Base-by-base conservation (phyloP, 2,888 invertebrate species). In the Sminthurinus aureus region DNA sequence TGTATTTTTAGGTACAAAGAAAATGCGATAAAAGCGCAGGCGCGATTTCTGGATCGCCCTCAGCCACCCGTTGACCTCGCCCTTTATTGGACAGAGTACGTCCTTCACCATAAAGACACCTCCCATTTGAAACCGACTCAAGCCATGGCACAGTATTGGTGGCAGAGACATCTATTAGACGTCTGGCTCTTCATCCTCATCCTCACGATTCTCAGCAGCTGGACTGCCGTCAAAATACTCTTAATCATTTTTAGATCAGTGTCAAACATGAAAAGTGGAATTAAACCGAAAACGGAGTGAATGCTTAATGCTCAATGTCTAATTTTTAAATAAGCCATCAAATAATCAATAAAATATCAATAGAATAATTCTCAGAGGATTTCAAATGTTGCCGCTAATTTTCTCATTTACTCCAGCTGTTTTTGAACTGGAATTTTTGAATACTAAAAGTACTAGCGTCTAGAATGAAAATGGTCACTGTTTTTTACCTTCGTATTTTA, bases 1-100 rank as follows among this genome's bases (percentile, higher is more conserved):
- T n/a, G n/a, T n/a, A n/a, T 67, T 67, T 67, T 0, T 20, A 67
- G 85, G 6, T 85, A 86, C 58, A 83, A 73, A 13, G 22, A 67
- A 20, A 67, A 67, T 67, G 67, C 67, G 20, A 67, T 3, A 67
- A 20, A 8, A 22, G 22, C 22, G 8, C 11, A 11, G 15, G 20
- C 4, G n/a, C n/a, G n/a, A 6, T 67, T 67, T 22, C 8, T 20
- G 22, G 67, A 67, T 67, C 18, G 67, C 11, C 67, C 67, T 11
- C n/a, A 20, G n/a, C 1, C 67, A 1, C 67, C 67, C n/a, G 1
- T 67, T 18, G 67, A 67, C 67, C 18, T 20, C 11, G 67, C 67
- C 20, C 22, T 20, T n/a, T 67, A n/a, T 8, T 67, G 67, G 67
- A 67, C 67, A 2, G 15, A 15, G n/a, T 67, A 67, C n/a, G 67